Percentiles rank a stretch among this genome's conserved stretches.
These are phyloP conservation scores for Melanotaenia parkinsoni DNA, from an alignment of 2,797 vertebrate genomes.

Conservation along the genomic window DNA sequence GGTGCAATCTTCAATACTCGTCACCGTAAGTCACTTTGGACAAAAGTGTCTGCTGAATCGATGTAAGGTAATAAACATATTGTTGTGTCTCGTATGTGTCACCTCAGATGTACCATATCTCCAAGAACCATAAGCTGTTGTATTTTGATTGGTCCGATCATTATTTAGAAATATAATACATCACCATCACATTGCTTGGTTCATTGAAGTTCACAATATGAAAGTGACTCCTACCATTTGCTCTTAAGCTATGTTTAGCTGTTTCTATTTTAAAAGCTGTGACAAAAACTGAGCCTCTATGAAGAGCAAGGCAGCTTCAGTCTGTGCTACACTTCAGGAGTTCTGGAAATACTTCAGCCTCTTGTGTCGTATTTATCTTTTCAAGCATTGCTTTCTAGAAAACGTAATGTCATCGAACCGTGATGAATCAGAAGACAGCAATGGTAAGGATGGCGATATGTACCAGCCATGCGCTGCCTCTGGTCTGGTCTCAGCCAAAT, in stretches of 20 bases:
- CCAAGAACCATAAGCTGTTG: neutral
- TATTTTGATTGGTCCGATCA: neutral
- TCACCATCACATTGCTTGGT: neutral
- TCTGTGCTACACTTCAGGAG: slow-evolving; percentile 6
- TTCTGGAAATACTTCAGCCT: slow-evolving; percentile 24
- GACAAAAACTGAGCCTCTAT: slow-evolving; percentile 52
- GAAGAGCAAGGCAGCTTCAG: neutral
- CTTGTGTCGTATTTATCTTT: slow-evolving; percentile 12
- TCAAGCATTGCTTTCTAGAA: neutral
- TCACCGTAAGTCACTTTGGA: too few relatives aligned
- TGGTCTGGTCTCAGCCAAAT: slow-evolving; percentile 21
- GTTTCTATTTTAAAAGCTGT: slow-evolving; percentile 76
- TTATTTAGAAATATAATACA: too few relatives aligned
- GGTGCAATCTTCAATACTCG: too few relatives aligned
- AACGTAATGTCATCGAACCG: slow-evolving; percentile 41
- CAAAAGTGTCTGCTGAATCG: too few relatives aligned
- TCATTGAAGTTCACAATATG: slow-evolving; percentile 19
- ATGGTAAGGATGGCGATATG: slow-evolving; percentile 7
- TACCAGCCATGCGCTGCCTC: neutral
- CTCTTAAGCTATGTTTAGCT: slow-evolving; percentile 72
- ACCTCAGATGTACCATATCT: too few relatives aligned
- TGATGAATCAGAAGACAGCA: slow-evolving; percentile 44
- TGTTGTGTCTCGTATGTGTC: too few relatives aligned
- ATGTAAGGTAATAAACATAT: too few relatives aligned
- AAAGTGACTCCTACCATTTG: slow-evolving; percentile 60